phyloP scores from a whole-genome alignment of 2,113 vertebrate species.

The Chascanopsetta lugubris region DNA sequence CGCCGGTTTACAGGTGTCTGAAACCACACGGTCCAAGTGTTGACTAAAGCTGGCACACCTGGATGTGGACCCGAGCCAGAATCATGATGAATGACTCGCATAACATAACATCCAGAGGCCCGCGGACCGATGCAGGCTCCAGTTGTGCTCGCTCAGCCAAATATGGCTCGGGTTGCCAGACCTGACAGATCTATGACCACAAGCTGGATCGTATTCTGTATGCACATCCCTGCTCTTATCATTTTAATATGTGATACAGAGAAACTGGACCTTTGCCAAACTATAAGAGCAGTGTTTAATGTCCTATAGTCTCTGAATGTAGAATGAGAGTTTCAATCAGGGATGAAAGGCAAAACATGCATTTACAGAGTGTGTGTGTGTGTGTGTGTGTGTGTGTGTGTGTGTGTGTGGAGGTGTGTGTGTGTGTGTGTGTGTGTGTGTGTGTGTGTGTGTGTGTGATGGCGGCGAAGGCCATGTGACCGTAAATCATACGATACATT shows the following conservation, averaged over 20 bases:
- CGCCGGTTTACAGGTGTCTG: not conserved
- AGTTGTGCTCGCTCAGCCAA: not conserved
- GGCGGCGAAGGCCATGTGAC: slow-evolving; percentile 38
- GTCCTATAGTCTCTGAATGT: slow-evolving; percentile 22
- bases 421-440: slow-evolving; percentile 17
- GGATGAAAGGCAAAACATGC: slow-evolving; percentile 26
- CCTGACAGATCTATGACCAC: slow-evolving; percentile 26
- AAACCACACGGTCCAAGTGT: not conserved
- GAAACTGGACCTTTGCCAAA: not conserved
- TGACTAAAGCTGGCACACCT: not conserved
- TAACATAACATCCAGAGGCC: slow-evolving; percentile 11
- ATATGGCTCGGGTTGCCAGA: slow-evolving; percentile 10
- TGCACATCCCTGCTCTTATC: slow-evolving; percentile 4
- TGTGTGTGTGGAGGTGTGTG: slow-evolving; percentile 8
- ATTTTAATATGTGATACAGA: slow-evolving; percentile 7
- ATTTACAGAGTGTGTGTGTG: too few relatives aligned
- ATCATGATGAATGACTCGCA: slow-evolving; percentile 26
- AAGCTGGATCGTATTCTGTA: slow-evolving; percentile 4
- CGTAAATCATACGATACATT: slow-evolving; percentile 53
- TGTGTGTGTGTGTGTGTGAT: slow-evolving; percentile 5
- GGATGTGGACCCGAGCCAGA: slow-evolving; percentile 10
- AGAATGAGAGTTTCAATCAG: slow-evolving; percentile 12
- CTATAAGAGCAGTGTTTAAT: slow-evolving; percentile 8
- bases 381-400: not conserved
- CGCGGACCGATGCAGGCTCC: not conserved